phyloP scores from a whole-genome alignment of 2,888 invertebrate genomes.

The Mesoligia furuncula region DNA sequence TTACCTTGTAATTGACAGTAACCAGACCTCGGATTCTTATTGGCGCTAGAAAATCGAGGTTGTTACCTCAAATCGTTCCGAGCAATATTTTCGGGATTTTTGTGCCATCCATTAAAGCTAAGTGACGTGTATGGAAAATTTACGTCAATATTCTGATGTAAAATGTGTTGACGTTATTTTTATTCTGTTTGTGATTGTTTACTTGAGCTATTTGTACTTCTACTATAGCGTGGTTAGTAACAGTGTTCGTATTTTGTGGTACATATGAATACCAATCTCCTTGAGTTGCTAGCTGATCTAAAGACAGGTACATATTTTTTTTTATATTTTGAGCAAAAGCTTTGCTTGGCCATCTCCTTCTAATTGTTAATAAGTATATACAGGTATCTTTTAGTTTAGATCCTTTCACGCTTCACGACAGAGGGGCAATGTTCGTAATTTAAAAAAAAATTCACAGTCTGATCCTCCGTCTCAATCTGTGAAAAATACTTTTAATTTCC shows the following conservation, averaged over 20 bases:
- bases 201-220: not conserved
- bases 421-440: not conserved
- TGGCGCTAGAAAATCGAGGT: constrained; percentile 37
- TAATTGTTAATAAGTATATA: not conserved
- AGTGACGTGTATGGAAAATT: constrained; percentile 28
- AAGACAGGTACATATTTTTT: too few species aligned
- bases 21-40: constrained; percentile 53
- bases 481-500: too few species aligned
- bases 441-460: too few species aligned
- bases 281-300: not conserved
- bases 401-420: not conserved
- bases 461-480: too few species aligned
- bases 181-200: not conserved
- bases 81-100: constrained; percentile 30
- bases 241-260: not conserved
- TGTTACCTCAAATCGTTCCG: constrained; percentile 42
- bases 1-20: constrained; percentile 60
- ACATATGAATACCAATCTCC: too few species aligned
- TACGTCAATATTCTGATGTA: constrained; percentile 30
- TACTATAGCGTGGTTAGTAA: not conserved
- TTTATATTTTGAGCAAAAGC: not conserved
- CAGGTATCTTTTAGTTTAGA: not conserved
- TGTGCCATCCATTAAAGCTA: constrained; percentile 16
- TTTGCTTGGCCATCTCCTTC: not conserved
- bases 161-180: not conserved